These are phyloP conservation scores for Poecilia latipinna DNA, from an alignment of 2,113 vertebrate genomes.

Conservation along the genomic window DNA sequence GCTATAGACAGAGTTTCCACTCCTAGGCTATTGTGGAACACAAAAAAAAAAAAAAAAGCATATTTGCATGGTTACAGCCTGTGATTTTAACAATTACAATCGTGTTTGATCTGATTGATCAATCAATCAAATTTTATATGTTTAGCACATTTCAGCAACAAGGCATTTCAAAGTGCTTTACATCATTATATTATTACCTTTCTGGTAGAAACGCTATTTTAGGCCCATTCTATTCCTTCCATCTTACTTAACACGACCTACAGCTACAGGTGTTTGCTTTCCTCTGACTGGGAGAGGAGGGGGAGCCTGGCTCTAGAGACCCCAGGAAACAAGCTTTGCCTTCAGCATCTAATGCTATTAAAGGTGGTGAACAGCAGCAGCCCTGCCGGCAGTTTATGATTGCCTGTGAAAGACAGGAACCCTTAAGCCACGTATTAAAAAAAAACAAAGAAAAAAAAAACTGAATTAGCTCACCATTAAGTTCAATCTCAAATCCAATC, in stretches of 20 bases:
- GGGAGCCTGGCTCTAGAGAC: neutral
- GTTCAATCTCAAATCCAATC: slow-evolving; percentile 35
- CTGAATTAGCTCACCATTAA: neutral
- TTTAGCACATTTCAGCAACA: too few relatives aligned
- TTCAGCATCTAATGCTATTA: slow-evolving; percentile 12
- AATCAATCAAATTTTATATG: too few relatives aligned
- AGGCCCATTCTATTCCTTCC: neutral
- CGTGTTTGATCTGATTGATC: too few relatives aligned
- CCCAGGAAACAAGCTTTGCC: slow-evolving; percentile 2
- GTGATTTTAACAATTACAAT: too few relatives aligned
- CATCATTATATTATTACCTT: neutral
- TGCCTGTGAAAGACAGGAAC: slow-evolving; percentile 9
- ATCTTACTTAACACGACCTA: neutral
- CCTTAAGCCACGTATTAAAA: neutral
- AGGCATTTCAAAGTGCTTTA: too few relatives aligned
- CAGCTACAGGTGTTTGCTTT: neutral
- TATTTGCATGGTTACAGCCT: too few relatives aligned
- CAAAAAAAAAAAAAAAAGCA: too few relatives aligned
- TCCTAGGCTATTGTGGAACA: too few relatives aligned
- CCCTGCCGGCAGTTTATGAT: slow-evolving; percentile 9
- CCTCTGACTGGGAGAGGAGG: neutral
- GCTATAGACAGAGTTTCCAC: too few relatives aligned
- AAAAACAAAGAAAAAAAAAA: neutral
- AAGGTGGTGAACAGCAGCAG: slow-evolving; percentile 7
- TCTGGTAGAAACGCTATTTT: neutral